These are phyloP conservation scores for Sphaerophoria taeniata DNA, from an alignment of 2,888 invertebrate species.

Conservation along the genomic window DNA sequence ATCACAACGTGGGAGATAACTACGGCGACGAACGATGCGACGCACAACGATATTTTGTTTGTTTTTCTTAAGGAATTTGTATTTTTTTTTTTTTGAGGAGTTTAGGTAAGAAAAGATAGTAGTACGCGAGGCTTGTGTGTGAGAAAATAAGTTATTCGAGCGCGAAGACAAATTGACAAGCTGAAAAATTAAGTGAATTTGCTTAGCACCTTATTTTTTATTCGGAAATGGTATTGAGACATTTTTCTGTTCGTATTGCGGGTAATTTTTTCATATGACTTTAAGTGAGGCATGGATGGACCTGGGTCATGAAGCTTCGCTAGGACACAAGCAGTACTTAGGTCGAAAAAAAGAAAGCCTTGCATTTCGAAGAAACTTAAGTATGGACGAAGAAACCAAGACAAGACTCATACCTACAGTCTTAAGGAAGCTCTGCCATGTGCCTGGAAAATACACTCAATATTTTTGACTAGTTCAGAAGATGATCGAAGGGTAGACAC, in stretches of 20 bases:
- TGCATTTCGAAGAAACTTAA: neutral
- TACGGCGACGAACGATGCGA: constrained; percentile 6
- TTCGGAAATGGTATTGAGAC: neutral
- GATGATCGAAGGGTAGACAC: no score
- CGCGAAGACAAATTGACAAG: constrained; percentile 36
- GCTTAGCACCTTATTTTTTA: constrained; percentile 17
- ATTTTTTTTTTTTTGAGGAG: neutral
- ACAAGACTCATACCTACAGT: no score
- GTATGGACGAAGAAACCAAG: no score
- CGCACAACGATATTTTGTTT: constrained; percentile 60
- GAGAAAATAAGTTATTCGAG: constrained; percentile 41
- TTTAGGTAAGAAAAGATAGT: constrained; percentile 4
- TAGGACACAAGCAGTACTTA: no score
- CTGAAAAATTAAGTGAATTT: constrained; percentile 38
- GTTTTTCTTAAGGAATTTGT: constrained; percentile 19
- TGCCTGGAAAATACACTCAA: no score
- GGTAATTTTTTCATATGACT: neutral
- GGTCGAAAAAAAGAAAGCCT: no score
- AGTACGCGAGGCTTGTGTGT: constrained; percentile 6
- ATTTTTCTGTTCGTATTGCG: neutral
- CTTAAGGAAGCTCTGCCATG: no score
- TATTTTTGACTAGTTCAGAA: no score
- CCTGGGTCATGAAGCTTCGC: neutral
- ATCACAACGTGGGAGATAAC: constrained; percentile 70
- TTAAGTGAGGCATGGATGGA: neutral